Percentiles rank a stretch among this genome's conserved stretches.
Conservation (phyloP, 92 coral and sea anemone species). For the Umimayanthus chanpuru region DNA sequence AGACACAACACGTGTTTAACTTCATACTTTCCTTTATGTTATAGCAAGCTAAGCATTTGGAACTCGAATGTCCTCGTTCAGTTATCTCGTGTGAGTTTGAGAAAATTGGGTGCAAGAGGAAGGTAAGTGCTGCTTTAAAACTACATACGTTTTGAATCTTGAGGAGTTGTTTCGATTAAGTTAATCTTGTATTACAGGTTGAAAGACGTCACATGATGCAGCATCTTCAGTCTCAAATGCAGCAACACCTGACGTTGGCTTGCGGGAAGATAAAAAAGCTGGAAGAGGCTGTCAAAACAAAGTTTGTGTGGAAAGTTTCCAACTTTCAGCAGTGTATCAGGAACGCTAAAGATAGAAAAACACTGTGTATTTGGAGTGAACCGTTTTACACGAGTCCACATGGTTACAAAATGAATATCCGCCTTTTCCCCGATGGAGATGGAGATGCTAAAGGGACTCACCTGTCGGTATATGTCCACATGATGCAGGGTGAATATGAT, state of each 20-base stretch:
- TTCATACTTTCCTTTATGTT: no score
- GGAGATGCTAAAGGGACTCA: constrained; percentile 38
- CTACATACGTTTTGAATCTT: no score
- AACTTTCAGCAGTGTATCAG: background rate
- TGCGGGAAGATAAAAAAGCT: constrained; percentile 34
- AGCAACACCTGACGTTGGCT: constrained; percentile 35
- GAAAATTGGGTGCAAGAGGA: constrained; percentile 42
- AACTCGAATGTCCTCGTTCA: no score
- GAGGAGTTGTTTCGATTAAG: no score
- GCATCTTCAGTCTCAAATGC: constrained; percentile 23
- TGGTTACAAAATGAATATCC: constrained; percentile 50
- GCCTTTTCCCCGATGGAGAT: constrained; percentile 50
- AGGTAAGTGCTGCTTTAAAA: constrained; percentile 18
- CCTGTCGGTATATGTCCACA: constrained; percentile 32
- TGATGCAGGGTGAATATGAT: constrained; percentile 63
- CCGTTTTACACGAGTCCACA: constrained; percentile 54
- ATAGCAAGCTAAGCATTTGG: no score
- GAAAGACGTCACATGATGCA: background rate
- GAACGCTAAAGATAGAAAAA: constrained; percentile 32
- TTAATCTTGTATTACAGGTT: background rate
- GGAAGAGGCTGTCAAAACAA: background rate
- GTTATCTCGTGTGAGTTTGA: constrained; percentile 33
- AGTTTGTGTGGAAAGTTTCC: constrained; percentile 57
- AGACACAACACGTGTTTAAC: no score
- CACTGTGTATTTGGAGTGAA: constrained; percentile 22